Base-by-base conservation (phyloP, 1,140 invertebrate species). In the Habropoda laboriosa region DNA sequence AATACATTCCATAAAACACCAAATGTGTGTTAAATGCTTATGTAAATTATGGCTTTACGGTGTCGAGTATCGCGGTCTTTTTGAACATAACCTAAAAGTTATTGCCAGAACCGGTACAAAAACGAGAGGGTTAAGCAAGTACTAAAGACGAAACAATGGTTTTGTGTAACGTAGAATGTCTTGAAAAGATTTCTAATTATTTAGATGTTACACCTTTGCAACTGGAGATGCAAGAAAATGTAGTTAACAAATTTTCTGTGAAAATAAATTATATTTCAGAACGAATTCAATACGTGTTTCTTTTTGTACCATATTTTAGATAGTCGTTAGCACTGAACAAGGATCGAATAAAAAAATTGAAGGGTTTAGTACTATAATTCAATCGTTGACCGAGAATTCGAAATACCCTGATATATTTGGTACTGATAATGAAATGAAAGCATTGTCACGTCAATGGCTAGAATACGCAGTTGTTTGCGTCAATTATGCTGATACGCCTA, bases 341-440 rank as follows among this genome's bases (percentile, higher is more conserved):
- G 35, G 87, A 8, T 77, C 85, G 42, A 89, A 90, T 72, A 71
- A 91, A 87, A 83, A 88, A 2, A 82, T 94, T 10, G 79, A 91
- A 51, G 94, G 94, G 21, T 94, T 94, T 80, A 90, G 91, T 68
- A 94, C 94, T 3, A 93, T 94, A 64, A 86, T 94, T 40, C 92
- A 93, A 80, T 87, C 83, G 12, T 81, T 94, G 21, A 88, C 90
- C 4, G 89, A 82, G 2, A 90, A 88, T 72, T 94, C 93, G 0
- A 92, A 94, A 71, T 83, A 72, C 66, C 77, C 87, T 16, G 81
- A 88, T 47, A 81, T 89, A 66, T 81, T 93, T 57, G 92, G 90
- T 12, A 88, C 85, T 30, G 85, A 92, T 76, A 86, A 85, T 27
- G 82, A 92, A 38, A 88, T 85, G 7, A 87, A 88, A 82, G 91